phyloP scores from a whole-genome alignment of 30 jellyfish, hydroid and myxozoan genomes.

The Cassiopea xamachana region DNA sequence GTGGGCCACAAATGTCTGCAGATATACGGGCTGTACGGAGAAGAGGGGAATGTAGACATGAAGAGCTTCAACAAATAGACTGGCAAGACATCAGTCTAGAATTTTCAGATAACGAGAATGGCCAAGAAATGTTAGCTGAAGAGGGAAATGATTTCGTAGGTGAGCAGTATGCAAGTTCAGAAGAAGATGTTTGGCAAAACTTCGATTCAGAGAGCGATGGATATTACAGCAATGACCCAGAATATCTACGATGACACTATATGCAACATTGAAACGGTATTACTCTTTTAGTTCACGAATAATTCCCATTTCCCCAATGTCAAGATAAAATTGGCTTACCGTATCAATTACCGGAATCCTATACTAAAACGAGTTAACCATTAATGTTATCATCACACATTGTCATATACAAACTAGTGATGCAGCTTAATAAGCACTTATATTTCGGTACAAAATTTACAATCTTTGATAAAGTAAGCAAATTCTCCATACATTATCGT shows the following conservation, averaged over 20 bases:
- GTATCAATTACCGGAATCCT: not conserved
- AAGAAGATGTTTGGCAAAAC: constrained; percentile 63
- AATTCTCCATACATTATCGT: not conserved
- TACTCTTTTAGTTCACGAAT: not conserved
- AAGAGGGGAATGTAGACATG: constrained; percentile 45
- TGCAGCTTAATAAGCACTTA: constrained; percentile 2
- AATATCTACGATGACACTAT: constrained; percentile 55
- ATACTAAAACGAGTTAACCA: constrained; percentile 9
- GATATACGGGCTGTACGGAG: constrained; percentile 58
- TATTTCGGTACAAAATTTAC: constrained; percentile 34
- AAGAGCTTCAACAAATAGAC: constrained; percentile 14
- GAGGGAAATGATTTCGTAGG: constrained; percentile 55
- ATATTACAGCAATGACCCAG: constrained; percentile 77
- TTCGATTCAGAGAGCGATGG: constrained; percentile 70
- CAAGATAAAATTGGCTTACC: not conserved
- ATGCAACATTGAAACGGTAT: constrained; percentile 1
- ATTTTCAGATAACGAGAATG: constrained; percentile 32
- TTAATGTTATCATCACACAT: constrained; percentile 29
- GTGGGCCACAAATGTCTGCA: constrained; percentile 71
- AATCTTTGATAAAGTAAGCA: constrained; percentile 16
- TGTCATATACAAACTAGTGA: constrained; percentile 31
- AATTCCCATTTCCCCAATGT: not conserved
- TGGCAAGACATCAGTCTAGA: constrained; percentile 40
- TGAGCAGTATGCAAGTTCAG: constrained; percentile 70
- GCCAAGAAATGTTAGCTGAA: constrained; percentile 29